Evolutionary conservation across 2,113 vertebrate genomes (phyloP), one percentile per base, ranked within the genome.

Genomic region (Pao palembangensis): DNA sequence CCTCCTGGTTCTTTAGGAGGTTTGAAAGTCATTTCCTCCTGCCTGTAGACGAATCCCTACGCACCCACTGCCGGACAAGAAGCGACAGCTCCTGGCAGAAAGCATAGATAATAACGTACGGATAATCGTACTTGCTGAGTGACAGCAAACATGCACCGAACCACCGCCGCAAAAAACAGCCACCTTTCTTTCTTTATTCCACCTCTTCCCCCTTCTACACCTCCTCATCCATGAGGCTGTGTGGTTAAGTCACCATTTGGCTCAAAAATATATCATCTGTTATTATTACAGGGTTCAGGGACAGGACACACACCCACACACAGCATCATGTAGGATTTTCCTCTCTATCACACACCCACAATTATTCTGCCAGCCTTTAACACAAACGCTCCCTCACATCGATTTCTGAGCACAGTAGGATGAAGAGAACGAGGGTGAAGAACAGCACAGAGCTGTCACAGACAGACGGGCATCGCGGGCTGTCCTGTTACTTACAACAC

Each of bases 401-500:
- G 20, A 54, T 64, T 55, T 12, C 42, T 46, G 20, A 38, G 34
- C 34, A 38, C 34, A 38, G 34, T 2, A 12, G 34, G 34, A 38
- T 38, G 34, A 38, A 1, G 34, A 38, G 34, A 38, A 38, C 34
- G 34, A 12, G 34, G 34, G 34, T 38, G 34, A 38, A 38, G 1
- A 38, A 38, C 34, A 38, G 34, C 6, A 38, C 34, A 38, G 34
- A 38, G 34, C 8, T 25, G 18, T 34, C 50, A 53, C 21, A 56
- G 21, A 65, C 20, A 10, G 15, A 41, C 55, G 23, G 66, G 70
- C 72, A 73, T 74, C 69, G 34, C 8, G 71, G 76, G 69, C 63
- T 71, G 57, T 64, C 21, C 69, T 59, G 67, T 71, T 74, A 71
- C 73, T 82, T 75, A 61, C 14, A 41, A 54, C 60, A 18, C 49